phyloP scores from a whole-genome alignment of 2,888 invertebrate genomes.

The Phalera bucephala region DNA sequence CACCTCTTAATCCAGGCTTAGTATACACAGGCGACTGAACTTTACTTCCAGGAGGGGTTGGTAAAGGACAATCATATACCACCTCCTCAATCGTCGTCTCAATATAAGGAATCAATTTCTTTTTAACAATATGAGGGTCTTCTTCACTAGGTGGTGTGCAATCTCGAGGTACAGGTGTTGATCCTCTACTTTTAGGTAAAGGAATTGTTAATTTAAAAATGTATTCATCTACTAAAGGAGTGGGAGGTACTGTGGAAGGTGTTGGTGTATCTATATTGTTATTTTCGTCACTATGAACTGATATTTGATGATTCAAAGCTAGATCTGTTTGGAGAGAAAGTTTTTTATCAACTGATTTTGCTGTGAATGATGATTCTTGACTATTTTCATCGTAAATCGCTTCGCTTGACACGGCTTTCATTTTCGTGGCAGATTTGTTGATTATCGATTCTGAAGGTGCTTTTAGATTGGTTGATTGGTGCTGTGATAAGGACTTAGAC shows the following conservation, averaged over 20 bases:
- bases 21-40: slow-evolving; percentile 43
- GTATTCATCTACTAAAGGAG: slow-evolving; percentile 72
- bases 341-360: slow-evolving; percentile 14
- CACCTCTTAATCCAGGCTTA: slow-evolving; percentile 44
- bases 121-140: slow-evolving; percentile 63
- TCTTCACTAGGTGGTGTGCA: slow-evolving; percentile 45
- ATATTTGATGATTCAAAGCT: slow-evolving; percentile 23
- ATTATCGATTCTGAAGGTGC: no score
- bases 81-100: slow-evolving; percentile 56
- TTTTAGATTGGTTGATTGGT: no score
- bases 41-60: slow-evolving; percentile 49
- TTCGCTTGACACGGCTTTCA: no score
- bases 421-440: no score
- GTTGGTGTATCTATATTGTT: slow-evolving; percentile 50
- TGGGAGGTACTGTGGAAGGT: slow-evolving; percentile 57
- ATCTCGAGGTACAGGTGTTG: slow-evolving; percentile 44
- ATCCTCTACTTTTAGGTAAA: slow-evolving; percentile 54
- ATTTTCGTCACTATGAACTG: slow-evolving; percentile 29
- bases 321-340: slow-evolving; percentile 32
- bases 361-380: slow-evolving; percentile 27
- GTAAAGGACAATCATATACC: slow-evolving; percentile 61
- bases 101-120: slow-evolving; percentile 62
- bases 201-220: slow-evolving; percentile 61
- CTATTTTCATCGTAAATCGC: slow-evolving; percentile 12
- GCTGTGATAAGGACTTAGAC: no score